Base-by-base conservation (phyloP, 2,113 vertebrate species). In the Otis tarda region DNA sequence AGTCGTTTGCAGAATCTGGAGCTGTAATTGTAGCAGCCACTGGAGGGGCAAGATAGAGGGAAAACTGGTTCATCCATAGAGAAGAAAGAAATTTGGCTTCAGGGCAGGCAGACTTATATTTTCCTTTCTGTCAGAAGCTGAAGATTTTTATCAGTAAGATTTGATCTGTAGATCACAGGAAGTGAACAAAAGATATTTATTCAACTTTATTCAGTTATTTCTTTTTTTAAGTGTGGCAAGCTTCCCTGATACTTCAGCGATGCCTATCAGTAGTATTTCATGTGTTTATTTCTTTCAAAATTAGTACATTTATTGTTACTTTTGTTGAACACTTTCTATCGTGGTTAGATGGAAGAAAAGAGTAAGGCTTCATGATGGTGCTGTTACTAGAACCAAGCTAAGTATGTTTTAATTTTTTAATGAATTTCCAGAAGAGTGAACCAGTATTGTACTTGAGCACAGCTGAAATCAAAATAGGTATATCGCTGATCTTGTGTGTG, bases 31-130 rank as follows among this genome's bases (percentile, higher is more conserved):
- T 24, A 84, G 47, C 16, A 91, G 39, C 10, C 52, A 47, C 24
- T 67, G 69, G 41, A 91, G 83, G 50, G 74, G 78, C 33, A 68
- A 15, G 73, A 64, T 25, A 73, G 35, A 45, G 74, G 50, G 17
- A 91, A 60, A 89, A 83, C 23, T 83, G 74, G 41, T 33, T 95
- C 87, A 92, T 86, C 80, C 13, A 9, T 28, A 89, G 86, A 95
- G 77, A 89, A 68, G 74, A 89, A 90, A 90, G 79, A 91, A 73
- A 84, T 80, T 41, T 86, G 68, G 25, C 75, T 94, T 69, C 39
- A 83, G 91, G 81, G 82, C 52, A 76, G 55, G 24, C 52, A 88
- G 45, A 52, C 11, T 80, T 19, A 33, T 85, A 25, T 81, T 93
- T 91, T 87, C 28, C 20, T 78, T 79, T 80, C 41, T 80, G 23